Percentiles rank a stretch among this genome's conserved stretches.
Evolutionary conservation across 2,797 vertebrate species (phyloP).

Genomic region (Labroides dimidiatus): DNA sequence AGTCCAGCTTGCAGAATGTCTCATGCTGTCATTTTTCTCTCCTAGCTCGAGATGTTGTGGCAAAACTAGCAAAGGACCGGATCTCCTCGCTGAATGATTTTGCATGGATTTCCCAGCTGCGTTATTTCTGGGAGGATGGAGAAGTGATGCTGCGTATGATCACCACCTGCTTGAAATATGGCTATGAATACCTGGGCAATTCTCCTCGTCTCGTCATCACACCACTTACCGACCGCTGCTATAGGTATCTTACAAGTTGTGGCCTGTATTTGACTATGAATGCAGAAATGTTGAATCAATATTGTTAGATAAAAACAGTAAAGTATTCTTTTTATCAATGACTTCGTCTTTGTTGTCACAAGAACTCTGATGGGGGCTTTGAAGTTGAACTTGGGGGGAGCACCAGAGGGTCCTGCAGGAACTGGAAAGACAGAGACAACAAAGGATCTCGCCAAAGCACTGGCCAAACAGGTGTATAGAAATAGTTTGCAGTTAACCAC

Average conservation of each 20-base stretch:
- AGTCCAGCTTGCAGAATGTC: background rate
- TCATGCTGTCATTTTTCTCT: background rate
- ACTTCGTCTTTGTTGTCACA: conserved; percentile 4
- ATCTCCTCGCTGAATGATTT: conserved; percentile 90
- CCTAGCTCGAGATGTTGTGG: conserved; percentile 87
- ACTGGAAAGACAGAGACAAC: conserved; percentile 98
- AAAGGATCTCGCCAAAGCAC: conserved; percentile 97
- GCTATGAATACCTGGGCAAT: conserved; percentile 96
- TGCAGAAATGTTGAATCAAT: background rate
- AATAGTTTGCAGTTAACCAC: background rate
- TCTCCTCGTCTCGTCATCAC: conserved; percentile 93
- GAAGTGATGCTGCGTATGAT: conserved; percentile 92
- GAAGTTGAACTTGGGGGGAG: conserved; percentile 93
- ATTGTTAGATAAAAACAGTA: background rate
- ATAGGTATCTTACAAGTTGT: conserved; percentile 83
- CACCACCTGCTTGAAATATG: conserved; percentile 90
- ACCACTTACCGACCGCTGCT: conserved; percentile 93
- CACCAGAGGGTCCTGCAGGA: conserved; percentile 96
- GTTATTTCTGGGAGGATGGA: conserved; percentile 89
- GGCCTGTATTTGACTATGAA: background rate
- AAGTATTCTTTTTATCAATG: background rate
- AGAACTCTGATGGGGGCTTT: conserved; percentile 96
- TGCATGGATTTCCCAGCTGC: conserved; percentile 94
- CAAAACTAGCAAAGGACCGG: conserved; percentile 84
- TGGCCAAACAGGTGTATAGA: conserved; percentile 92